These are phyloP conservation scores for Seira musarum DNA, from an alignment of 2,888 invertebrate genomes.

Conservation along the genomic window DNA sequence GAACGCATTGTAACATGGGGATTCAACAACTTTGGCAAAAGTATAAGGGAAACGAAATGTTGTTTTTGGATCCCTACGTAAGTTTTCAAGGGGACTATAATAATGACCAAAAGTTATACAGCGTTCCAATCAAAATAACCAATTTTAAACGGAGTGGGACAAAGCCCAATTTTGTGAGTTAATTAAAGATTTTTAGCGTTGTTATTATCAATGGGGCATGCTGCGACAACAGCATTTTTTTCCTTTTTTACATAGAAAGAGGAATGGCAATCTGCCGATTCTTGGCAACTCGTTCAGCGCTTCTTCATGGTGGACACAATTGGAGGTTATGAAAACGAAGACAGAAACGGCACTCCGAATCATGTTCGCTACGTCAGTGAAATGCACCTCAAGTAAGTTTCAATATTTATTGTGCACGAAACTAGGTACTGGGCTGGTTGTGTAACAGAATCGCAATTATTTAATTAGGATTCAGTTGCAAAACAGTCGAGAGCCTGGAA, in stretches of 20 bases:
- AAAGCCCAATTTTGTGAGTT: constrained; percentile 71
- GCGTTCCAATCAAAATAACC: constrained; percentile 76
- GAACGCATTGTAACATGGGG: constrained; percentile 58
- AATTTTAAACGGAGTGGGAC: constrained; percentile 73
- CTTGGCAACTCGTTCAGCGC: constrained; percentile 80
- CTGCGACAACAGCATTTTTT: constrained; percentile 32
- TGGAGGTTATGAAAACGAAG: constrained; percentile 72
- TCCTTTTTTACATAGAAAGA: constrained; percentile 73
- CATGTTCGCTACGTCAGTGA: constrained; percentile 59
- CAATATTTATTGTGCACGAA: neutral
- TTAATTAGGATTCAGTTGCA: constrained; percentile 65
- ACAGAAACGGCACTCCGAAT: constrained; percentile 26
- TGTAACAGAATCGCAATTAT: neutral
- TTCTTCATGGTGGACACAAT: constrained; percentile 80
- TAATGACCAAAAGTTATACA: constrained; percentile 74
- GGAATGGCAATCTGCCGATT: constrained; percentile 74
- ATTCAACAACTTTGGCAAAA: constrained; percentile 62
- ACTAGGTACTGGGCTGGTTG: no score
- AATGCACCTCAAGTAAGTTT: constrained; percentile 57
- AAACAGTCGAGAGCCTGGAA: constrained; percentile 64
- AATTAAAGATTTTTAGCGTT: no score
- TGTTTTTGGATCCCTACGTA: constrained; percentile 76
- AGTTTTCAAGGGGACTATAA: constrained; percentile 72
- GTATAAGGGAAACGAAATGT: constrained; percentile 70
- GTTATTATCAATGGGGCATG: constrained; percentile 29